A percentile compares a stretch with the other conserved stretches of the same genome.
Evolutionary conservation across 2,113 vertebrate genomes (phyloP).

Genomic region (Semnornis frantzii): DNA sequence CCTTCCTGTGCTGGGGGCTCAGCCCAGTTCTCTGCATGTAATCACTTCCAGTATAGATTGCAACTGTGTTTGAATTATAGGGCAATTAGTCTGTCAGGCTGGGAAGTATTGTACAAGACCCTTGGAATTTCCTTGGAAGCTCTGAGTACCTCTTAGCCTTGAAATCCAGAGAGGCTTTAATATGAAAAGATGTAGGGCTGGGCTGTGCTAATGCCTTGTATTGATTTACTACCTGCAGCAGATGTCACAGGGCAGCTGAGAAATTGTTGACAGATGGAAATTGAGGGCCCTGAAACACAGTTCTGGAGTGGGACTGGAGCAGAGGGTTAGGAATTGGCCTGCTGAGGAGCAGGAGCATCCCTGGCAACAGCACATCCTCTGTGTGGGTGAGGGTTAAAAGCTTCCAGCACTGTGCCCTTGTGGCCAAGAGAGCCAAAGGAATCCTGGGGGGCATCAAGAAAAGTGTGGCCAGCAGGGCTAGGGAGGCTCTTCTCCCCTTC

Average conservation of each 20-base stretch:
- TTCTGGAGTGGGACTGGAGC: neutral
- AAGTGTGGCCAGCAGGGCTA: no score
- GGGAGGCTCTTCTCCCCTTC: no score
- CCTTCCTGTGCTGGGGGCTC: no score
- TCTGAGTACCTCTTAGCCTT: neutral
- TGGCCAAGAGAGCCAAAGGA: neutral
- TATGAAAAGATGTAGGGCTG: neutral
- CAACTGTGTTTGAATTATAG: conserved; percentile 44
- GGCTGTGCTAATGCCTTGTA: neutral
- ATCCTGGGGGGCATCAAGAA: no score
- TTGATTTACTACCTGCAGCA: conserved; percentile 17
- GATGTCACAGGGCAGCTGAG: neutral
- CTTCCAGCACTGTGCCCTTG: no score
- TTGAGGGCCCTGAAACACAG: neutral
- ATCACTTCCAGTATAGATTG: neutral
- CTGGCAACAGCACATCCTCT: no score
- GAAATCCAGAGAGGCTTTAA: neutral
- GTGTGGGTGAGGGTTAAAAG: neutral
- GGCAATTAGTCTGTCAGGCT: conserved; percentile 46
- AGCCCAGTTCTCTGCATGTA: neutral
- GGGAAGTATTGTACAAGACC: neutral
- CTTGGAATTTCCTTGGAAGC: conserved; percentile 41
- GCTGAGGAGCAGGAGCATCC: no score
- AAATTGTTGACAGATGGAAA: neutral
- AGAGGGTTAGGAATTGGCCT: neutral